A percentile compares a stretch with the other conserved stretches of the same genome.
Conservation (phyloP, 2,888 invertebrate species). For the Nomada goodeniana region DNA sequence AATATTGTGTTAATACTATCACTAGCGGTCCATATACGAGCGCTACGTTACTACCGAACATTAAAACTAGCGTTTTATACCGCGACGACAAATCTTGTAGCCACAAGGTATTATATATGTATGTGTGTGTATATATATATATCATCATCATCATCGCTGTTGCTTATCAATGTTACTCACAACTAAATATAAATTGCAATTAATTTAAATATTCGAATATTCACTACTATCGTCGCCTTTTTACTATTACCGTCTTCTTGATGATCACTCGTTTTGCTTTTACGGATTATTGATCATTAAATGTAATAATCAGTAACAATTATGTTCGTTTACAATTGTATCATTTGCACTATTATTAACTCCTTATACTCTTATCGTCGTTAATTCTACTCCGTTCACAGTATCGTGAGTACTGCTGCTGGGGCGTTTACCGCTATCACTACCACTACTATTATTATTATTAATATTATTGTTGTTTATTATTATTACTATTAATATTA, state of each 20-base stretch:
- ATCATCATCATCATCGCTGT: conserved; percentile 18
- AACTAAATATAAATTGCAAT: conserved; percentile 44
- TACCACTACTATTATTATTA: conserved; percentile 19
- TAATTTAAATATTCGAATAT: conserved; percentile 39
- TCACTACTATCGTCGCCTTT: conserved; percentile 33
- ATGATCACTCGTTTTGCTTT: conserved; percentile 50
- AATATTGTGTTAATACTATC: conserved; percentile 26
- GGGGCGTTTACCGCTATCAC: conserved; percentile 26
- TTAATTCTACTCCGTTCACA: conserved; percentile 33
- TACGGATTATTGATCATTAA: conserved; percentile 54
- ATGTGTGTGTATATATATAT: not conserved
- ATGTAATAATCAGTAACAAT: conserved; percentile 47
- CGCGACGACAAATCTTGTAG: conserved; percentile 14
- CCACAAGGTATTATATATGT: conserved; percentile 1
- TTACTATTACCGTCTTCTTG: conserved; percentile 45
- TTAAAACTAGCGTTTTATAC: not conserved
- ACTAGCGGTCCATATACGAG: conserved; percentile 39
- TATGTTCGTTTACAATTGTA: conserved; percentile 26
- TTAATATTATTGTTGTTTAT: conserved; percentile 19
- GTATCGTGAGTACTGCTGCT: conserved; percentile 30
- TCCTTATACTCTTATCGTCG: conserved; percentile 43
- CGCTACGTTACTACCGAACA: conserved; percentile 24
- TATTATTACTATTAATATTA: conserved; percentile 17
- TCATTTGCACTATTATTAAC: conserved; percentile 23
- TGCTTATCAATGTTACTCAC: conserved; percentile 36